A percentile compares a stretch with the other conserved stretches of the same genome.
phyloP scores from a whole-genome alignment of 2,888 invertebrate genomes.

The Dasysyrphus albostriatus region DNA sequence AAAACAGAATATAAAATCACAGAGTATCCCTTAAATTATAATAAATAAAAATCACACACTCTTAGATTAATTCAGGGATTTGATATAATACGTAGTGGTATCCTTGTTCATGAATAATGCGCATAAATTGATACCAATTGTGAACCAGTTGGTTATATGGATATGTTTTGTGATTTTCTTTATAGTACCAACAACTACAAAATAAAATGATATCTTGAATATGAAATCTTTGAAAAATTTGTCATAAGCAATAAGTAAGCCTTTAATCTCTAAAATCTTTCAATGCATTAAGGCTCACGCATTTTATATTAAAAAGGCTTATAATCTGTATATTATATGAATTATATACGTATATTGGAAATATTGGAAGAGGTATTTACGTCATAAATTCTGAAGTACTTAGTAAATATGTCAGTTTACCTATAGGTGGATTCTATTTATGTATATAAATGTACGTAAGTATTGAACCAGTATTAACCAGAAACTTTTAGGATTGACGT shows the following conservation, averaged over 20 bases:
- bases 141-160: not conserved
- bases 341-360: not conserved
- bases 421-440: not conserved
- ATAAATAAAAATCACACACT: constrained; percentile 41
- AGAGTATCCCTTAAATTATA: not conserved
- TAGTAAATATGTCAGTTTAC: constrained; percentile 10
- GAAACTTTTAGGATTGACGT: constrained; percentile 29
- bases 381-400: not conserved
- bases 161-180: too few species aligned
- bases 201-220: constrained; percentile 1
- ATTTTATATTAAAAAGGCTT: not conserved
- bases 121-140: constrained; percentile 56
- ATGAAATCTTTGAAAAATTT: constrained; percentile 23
- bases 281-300: not conserved
- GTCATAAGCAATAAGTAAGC: constrained; percentile 10
- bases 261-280: constrained; percentile 27
- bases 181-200: not conserved
- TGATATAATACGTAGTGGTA: constrained; percentile 25
- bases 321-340: not conserved
- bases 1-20: not conserved
- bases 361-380: not conserved
- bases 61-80: constrained; percentile 63
- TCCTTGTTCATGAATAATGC: constrained; percentile 67
- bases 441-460: not conserved
- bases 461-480: too few species aligned